Base-by-base conservation (phyloP, 2,888 invertebrate genomes). In the Cataglyphis altisquamis region DNA sequence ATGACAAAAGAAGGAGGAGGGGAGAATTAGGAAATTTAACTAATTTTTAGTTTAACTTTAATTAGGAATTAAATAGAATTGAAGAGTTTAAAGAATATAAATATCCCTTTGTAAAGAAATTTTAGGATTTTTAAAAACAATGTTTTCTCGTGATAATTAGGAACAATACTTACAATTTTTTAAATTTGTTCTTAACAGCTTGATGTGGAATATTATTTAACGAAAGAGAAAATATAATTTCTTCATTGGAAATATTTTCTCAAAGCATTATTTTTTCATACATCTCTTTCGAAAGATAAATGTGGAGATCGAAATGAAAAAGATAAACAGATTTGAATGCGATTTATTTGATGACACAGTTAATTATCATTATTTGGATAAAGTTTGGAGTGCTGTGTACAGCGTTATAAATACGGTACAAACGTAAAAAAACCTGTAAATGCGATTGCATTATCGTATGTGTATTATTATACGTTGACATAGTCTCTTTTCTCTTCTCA, bases 361-460 rank as follows among this genome's bases (percentile, higher is more conserved):
- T 93, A 91, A 91, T 92, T 91, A 91, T 91, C 90, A 84, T 92
- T 93, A 93, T 90, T 92, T 91, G 90, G 89, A 87, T 91, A 92
- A 89, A 93, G 89, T 87, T 91, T 87, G 70, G 91, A 90, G 91
- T 93, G 92, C 91, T 90, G 72, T 60, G 91, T 93, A 92, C 91
- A 92, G 91, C 91, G 88, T 93, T 78, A 78, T 91, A 93, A 93
- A 93, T 92, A 93, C 93, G 91, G 93, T 93, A 93, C 91, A 93
- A 93, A 93, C 93, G 93, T 93, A 93, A 93, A 93, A 62, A 93
- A 93, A 93, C 92, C 91, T 92, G 91, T 93, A 92, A 92, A 92
- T 92, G 91, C 89, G 90, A 91, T 87, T 92, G 92, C 91, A 91
- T 91, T 89, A 86, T 90, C 87, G 63, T 84, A 25, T 62, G 45